Conservation (phyloP, 2,797 vertebrate genomes). For the Aselliscus stoliczkanus region DNA sequence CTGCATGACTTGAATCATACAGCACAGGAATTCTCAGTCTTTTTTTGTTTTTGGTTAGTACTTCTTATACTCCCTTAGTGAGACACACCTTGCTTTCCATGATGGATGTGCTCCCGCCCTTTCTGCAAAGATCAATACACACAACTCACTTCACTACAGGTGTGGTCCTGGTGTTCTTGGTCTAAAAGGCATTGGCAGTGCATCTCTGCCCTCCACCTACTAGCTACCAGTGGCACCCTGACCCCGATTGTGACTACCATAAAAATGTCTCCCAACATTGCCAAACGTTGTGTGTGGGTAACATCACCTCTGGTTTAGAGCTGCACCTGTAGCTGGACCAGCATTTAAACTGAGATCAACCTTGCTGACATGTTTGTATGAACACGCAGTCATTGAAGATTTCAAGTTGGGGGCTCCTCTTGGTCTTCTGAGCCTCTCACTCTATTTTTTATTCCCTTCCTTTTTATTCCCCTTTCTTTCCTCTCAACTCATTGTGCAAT, state of each 20-base stretch:
- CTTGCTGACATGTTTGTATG: rapidly evolving
- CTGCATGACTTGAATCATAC: not conserved
- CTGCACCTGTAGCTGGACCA: not conserved
- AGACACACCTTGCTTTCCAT: not conserved
- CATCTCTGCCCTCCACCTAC: not conserved
- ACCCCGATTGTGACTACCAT: not conserved
- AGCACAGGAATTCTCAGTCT: not conserved
- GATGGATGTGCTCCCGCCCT: not conserved
- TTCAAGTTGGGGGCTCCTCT: not conserved
- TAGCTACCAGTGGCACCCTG: not conserved
- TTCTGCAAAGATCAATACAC: not conserved
- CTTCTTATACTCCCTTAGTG: not conserved
- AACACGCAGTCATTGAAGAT: not conserved
- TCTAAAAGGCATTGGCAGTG: not conserved
- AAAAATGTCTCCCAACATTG: not conserved
- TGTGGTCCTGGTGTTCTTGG: not conserved
- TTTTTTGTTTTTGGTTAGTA: not conserved
- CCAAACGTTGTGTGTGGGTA: not conserved
- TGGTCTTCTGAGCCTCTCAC: not conserved
- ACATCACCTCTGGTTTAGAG: not conserved
- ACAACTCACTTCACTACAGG: not conserved
- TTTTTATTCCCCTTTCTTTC: not conserved
- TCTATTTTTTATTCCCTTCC: not conserved
- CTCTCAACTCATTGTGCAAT: not conserved
- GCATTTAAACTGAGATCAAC: not conserved